These are phyloP conservation scores for Carettochelys insculpta DNA, from an alignment of 2,113 vertebrate species.

Conservation along the genomic window DNA sequence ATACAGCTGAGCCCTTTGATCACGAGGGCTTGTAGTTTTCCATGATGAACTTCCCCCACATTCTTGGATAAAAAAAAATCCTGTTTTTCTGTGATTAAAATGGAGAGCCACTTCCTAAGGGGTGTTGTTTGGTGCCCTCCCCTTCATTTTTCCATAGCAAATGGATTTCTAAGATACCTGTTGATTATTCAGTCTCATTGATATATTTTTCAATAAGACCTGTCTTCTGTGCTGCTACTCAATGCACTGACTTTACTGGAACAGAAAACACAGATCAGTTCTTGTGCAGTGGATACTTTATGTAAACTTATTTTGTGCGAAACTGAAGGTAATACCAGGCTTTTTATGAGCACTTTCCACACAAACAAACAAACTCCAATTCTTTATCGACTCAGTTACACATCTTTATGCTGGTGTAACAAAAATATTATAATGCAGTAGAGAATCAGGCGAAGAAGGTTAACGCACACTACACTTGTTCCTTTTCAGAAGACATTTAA, in stretches of 20 bases:
- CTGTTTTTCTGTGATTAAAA: no score
- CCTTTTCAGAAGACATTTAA: conserved; percentile 52
- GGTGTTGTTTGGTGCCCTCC: no score
- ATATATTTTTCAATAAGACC: conserved; percentile 7
- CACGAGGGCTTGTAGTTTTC: no score
- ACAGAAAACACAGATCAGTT: conserved; percentile 43
- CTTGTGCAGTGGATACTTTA: conserved; percentile 22
- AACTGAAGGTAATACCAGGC: conserved; percentile 37
- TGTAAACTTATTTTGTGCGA: conserved; percentile 56
- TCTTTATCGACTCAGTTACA: background rate
- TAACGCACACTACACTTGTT: rapidly evolving
- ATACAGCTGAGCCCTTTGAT: background rate
- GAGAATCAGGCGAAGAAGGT: background rate
- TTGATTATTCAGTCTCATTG: background rate
- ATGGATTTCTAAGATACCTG: background rate
- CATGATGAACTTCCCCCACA: no score
- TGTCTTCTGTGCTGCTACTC: conserved; percentile 9
- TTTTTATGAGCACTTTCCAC: background rate
- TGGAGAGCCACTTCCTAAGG: no score
- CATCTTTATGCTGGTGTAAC: background rate
- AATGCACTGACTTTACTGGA: background rate
- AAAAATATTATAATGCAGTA: background rate
- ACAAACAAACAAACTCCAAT: background rate
- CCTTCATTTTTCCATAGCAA: no score
- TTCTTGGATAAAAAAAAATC: no score